Conservation (phyloP, 1,140 invertebrate species). For the Diorhabda elongata region DNA sequence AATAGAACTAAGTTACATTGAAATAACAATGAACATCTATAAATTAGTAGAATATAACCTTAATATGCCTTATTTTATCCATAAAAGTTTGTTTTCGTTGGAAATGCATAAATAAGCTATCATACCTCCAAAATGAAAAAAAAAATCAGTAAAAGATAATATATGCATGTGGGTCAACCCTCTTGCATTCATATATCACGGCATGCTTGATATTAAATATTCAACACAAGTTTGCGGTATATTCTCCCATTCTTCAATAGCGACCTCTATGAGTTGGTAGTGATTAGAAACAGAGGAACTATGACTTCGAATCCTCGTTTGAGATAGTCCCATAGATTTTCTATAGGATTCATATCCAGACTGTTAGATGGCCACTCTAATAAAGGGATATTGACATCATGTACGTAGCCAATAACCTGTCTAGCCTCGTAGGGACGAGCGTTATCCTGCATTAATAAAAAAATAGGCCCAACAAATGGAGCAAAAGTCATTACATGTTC, state of each 20-base stretch:
- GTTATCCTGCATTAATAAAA: too few relatives aligned
- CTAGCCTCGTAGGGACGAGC: neutral
- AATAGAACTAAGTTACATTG: too few relatives aligned
- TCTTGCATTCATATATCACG: too few relatives aligned
- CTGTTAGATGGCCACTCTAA: neutral
- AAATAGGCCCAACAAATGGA: too few relatives aligned
- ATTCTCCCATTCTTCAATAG: too few relatives aligned
- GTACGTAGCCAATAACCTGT: neutral
- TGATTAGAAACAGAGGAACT: neutral
- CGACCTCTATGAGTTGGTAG: too few relatives aligned
- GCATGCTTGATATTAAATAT: too few relatives aligned
- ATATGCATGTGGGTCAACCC: neutral
- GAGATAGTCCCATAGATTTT: neutral
- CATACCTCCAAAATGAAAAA: neutral
- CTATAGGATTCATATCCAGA: neutral
- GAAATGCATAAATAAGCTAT: neutral
- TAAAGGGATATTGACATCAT: neutral
- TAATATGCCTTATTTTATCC: too few relatives aligned
- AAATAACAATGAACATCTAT: too few relatives aligned
- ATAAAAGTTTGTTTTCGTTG: neutral
- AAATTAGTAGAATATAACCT: too few relatives aligned
- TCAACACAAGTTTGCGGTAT: too few relatives aligned
- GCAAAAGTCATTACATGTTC: too few relatives aligned
- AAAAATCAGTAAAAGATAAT: neutral
- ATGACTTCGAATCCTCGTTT: neutral